Percentiles rank a stretch among this genome's conserved stretches.
phyloP scores from a whole-genome alignment of 1,140 invertebrate genomes.

The Philotrypesis tridentata region DNA sequence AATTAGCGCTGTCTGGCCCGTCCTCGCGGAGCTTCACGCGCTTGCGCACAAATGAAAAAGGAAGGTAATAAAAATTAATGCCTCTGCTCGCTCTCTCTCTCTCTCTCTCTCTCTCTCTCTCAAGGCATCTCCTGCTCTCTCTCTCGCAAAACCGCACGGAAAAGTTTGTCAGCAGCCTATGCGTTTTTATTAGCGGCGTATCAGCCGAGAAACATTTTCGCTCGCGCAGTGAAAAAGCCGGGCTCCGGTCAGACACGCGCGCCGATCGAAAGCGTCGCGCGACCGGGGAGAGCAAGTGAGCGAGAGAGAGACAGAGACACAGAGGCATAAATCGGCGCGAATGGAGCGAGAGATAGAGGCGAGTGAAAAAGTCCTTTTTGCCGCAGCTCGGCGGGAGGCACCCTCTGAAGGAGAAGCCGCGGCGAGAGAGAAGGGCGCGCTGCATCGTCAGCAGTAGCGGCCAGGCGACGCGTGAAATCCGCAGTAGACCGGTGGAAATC shows the following conservation, averaged over 20 bases:
- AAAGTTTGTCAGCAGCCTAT: background rate
- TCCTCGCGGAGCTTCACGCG: background rate
- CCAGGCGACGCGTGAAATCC: background rate
- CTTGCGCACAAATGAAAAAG: slow-evolving; percentile 11
- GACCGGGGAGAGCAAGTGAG: background rate
- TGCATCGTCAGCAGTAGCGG: background rate
- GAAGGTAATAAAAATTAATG: slow-evolving; percentile 41
- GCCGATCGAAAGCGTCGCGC: background rate
- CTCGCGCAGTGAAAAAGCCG: background rate
- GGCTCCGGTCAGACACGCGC: background rate
- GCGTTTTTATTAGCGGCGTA: background rate
- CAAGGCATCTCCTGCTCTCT: background rate
- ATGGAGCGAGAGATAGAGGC: too few relatives aligned
- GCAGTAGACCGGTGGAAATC: background rate
- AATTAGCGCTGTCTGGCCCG: slow-evolving; percentile 28
- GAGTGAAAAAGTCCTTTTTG: background rate
- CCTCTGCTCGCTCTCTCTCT: too few relatives aligned
- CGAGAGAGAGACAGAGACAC: background rate
- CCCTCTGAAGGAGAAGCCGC: background rate
- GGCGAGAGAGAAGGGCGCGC: background rate
- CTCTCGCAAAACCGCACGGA: background rate
- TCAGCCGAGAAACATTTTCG: too few relatives aligned
- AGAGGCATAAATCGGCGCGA: too few relatives aligned
- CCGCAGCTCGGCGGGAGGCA: too few relatives aligned
- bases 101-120: background rate